Conservation (phyloP, 2,113 vertebrate species). For the Eptesicus fuscus region DNA sequence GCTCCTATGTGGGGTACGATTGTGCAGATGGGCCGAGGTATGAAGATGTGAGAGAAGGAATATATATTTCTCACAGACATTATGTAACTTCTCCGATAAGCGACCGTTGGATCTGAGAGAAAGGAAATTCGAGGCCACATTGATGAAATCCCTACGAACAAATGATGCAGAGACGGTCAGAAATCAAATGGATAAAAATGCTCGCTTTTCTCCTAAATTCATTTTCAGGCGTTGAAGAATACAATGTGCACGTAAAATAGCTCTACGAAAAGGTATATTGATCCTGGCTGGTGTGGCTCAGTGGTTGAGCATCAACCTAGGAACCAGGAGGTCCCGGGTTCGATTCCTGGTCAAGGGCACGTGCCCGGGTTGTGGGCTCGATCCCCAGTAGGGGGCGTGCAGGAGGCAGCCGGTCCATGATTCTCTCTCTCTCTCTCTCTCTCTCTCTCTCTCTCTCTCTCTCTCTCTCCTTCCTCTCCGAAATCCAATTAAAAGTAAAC, state of each 20-base stretch:
- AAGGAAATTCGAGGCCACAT: neutral
- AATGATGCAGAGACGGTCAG: neutral
- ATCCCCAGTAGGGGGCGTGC: no score
- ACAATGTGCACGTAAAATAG: accelerated
- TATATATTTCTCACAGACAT: accelerated
- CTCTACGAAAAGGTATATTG: neutral
- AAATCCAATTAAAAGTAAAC: no score
- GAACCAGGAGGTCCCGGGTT: no score
- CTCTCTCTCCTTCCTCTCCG: no score
- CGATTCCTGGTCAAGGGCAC: no score
- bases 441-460: no score
- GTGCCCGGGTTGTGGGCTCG: no score
- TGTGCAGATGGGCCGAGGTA: accelerated
- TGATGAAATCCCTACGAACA: neutral
- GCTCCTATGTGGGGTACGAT: accelerated
- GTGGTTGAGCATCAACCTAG: no score
- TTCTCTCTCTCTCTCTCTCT: no score
- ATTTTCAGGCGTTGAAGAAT: neutral
- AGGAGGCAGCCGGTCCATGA: no score
- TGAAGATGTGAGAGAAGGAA: neutral
- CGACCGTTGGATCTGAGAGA: neutral
- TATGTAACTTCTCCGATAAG: neutral
- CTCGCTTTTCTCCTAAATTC: neutral
- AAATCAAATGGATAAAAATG: neutral
- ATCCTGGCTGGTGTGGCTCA: no score